Conservation (phyloP, 2,113 vertebrate species). For the Nerophis lumbriciformis region DNA sequence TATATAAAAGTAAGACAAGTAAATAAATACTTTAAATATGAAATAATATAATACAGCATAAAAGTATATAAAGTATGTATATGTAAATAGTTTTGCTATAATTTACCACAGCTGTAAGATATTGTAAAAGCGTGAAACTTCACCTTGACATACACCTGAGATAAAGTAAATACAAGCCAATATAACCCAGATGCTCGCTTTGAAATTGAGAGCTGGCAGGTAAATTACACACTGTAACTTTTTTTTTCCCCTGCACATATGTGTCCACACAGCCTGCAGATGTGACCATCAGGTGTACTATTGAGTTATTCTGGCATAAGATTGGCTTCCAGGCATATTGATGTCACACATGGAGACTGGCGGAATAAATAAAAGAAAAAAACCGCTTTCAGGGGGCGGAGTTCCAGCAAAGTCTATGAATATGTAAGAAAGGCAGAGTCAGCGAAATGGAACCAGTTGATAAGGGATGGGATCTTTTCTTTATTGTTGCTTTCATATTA, state of each 20-base stretch:
- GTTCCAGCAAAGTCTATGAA: conserved; percentile 39
- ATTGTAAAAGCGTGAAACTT: conserved; percentile 7
- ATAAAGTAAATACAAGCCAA: too few relatives aligned
- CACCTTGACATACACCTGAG: too few relatives aligned
- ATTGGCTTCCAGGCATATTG: conserved; percentile 35
- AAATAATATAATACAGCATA: too few relatives aligned
- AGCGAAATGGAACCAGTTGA: conserved; percentile 47
- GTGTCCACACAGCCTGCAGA: conserved; percentile 47
- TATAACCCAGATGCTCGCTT: too few relatives aligned
- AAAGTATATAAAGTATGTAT: too few relatives aligned
- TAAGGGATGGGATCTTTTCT: conserved; percentile 32
- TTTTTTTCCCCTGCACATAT: too few relatives aligned
- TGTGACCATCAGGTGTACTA: conserved; percentile 46
- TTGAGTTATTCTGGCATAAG: conserved; percentile 46
- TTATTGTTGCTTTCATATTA: conserved; percentile 27
- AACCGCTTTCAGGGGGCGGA: conserved; percentile 18
- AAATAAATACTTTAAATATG: too few relatives aligned
- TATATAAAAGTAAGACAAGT: too few relatives aligned
- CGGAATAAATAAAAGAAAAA: conserved; percentile 17
- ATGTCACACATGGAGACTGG: conserved; percentile 25
- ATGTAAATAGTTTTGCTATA: too few relatives aligned
- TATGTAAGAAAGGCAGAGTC: conserved; percentile 51
- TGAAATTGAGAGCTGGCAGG: too few relatives aligned
- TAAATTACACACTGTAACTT: too few relatives aligned
- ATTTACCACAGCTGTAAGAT: too few relatives aligned